Percentiles rank a stretch among this genome's conserved stretches.
phyloP scores from a whole-genome alignment of 2,888 invertebrate species.

The Parthenolecanium corni region DNA sequence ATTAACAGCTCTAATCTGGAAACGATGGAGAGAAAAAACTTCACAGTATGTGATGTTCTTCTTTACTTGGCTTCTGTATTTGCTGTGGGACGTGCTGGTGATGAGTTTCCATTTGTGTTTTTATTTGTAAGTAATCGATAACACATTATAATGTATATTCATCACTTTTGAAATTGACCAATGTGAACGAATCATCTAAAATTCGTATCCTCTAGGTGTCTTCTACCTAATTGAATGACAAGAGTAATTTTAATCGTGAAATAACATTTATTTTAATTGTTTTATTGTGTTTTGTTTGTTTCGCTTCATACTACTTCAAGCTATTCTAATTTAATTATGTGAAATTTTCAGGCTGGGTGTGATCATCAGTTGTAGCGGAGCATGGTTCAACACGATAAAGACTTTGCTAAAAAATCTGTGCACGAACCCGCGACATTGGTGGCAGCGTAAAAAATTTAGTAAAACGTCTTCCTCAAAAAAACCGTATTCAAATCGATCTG shows the following conservation, averaged over 20 bases:
- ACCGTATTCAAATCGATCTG: conserved; percentile 20
- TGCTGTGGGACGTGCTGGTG: conserved; percentile 66
- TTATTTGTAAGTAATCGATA: conserved; percentile 53
- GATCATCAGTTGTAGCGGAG: conserved; percentile 14
- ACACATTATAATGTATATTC: no score
- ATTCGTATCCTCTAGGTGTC: no score
- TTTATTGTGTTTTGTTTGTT: no score
- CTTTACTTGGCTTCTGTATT: conserved; percentile 64
- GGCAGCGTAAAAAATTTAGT: conserved; percentile 18
- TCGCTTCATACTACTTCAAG: no score
- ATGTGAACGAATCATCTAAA: not conserved
- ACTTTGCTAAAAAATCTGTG: conserved; percentile 14
- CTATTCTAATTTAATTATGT: no score
- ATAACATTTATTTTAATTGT: no score
- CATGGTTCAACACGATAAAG: conserved; percentile 24
- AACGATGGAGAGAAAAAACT: conserved; percentile 36
- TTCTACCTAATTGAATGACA: no score
- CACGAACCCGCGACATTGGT: conserved; percentile 27
- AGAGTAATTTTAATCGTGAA: no score
- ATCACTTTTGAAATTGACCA: no score
- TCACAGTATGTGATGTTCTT: conserved; percentile 46
- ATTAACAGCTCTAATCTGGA: conserved; percentile 29
- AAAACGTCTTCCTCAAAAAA: conserved; percentile 16
- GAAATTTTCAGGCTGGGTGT: conserved; percentile 17
- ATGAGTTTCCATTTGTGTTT: conserved; percentile 61